phyloP scores from a whole-genome alignment of 2,797 vertebrate genomes.

The Microhierax caerulescens region DNA sequence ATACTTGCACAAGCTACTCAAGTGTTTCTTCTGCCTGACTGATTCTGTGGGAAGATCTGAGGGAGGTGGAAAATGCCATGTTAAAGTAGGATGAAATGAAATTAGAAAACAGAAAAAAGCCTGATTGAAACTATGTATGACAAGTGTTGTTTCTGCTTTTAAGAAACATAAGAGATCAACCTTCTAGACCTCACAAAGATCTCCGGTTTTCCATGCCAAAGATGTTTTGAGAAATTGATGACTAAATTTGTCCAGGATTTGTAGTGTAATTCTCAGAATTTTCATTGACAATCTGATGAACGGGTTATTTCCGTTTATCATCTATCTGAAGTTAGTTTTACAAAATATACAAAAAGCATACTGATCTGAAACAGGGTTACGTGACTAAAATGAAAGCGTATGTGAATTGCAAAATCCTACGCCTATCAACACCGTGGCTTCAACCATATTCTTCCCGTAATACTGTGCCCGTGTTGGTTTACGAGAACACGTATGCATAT shows the following conservation, averaged over 20 bases:
- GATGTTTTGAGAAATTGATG: constrained; percentile 63
- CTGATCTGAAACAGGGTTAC: constrained; percentile 17
- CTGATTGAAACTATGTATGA: neutral
- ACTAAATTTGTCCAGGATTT: constrained; percentile 64
- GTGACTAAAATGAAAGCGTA: constrained; percentile 54
- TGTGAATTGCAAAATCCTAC: constrained; percentile 34
- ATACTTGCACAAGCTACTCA: neutral
- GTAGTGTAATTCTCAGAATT: constrained; percentile 75
- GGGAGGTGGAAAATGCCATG: constrained; percentile 3
- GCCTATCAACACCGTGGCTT: neutral
- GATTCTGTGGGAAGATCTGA: constrained; percentile 26
- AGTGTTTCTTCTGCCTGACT: constrained; percentile 7
- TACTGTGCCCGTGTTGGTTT: neutral
- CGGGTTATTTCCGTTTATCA: constrained; percentile 44
- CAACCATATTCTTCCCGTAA: constrained; percentile 67
- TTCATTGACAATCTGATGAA: constrained; percentile 70
- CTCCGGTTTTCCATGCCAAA: constrained; percentile 14
- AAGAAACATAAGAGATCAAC: constrained; percentile 1
- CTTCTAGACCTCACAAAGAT: constrained; percentile 8
- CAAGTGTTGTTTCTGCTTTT: constrained; percentile 50
- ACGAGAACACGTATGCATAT: constrained; percentile 62
- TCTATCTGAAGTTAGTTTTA: constrained; percentile 1
- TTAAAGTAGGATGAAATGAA: constrained; percentile 40
- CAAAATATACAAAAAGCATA: neutral
- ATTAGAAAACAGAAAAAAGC: constrained; percentile 37